Evolutionary conservation across 2,797 vertebrate species (phyloP), one percentile per base, ranked within the genome.

Genomic region (Peromyscus eremicus): DNA sequence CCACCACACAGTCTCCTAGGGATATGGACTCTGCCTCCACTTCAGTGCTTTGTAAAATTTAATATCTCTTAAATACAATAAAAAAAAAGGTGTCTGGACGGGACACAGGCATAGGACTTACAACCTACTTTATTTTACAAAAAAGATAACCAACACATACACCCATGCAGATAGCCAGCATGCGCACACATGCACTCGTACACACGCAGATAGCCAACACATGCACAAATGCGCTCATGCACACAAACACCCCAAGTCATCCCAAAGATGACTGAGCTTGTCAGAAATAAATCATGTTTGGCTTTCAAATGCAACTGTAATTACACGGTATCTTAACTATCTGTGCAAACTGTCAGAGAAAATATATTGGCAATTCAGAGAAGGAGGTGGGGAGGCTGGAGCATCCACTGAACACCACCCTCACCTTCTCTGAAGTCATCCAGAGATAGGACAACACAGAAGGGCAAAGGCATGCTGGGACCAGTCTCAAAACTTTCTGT

Each of bases 281-380:
- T 98, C 98, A 98, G 97, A 94, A 96, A 98, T 99, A 98, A 98
- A 98, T 99, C 98, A 98, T 95, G 95, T 98, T 97, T 98, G 98
- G 98, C 98, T 98, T 98, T 98, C 98, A 98, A 98, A 98, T 98
- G 98, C 82, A 98, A 89, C 90, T 97, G 98, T 99, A 99, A 98
- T 99, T 99, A 98, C 98, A 98, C 89, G 96, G 98, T 98, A 98
- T 98, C 98, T 98, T 98, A 98, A 98, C 98, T 98, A 98, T 98
- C 98, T 98, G 97, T 98, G 97, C 98, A 97, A 98, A 98, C 98
- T 98, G 98, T 98, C 98, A 98, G 97, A 98, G 98, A 98, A 98
- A 98, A 99, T 98, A 98, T 98, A 99, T 98, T 98, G 98, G 98
- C 96, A 97, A 98, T 97, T 96, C 95, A 98, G 97, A 98, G 93